These are phyloP conservation scores for Pristionchus pacificus DNA, from an alignment of 1,140 invertebrate species.

Conservation along the genomic window DNA sequence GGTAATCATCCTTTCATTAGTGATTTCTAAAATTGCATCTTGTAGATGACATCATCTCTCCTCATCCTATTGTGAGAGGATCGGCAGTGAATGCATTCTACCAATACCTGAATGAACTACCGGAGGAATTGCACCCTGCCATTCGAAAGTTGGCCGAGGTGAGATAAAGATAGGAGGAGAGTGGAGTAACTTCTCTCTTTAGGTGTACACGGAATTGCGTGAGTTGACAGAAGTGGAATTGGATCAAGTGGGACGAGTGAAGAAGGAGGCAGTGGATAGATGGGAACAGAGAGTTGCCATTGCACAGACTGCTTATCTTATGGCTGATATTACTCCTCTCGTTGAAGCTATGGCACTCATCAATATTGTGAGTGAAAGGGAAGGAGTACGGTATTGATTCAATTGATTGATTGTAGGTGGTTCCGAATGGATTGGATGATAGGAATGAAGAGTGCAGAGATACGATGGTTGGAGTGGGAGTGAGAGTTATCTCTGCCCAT, in stretches of 20 bases:
- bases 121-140: not conserved
- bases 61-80: no score
- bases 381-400: no score
- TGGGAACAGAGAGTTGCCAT: conserved; percentile 18
- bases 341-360: conserved; percentile 18
- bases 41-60: no score
- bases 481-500: conserved; percentile 81
- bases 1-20: no score
- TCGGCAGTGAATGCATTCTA: no score
- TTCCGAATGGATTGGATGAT: conserved; percentile 80
- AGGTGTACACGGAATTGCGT: conserved; percentile 18
- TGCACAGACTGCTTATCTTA: not conserved
- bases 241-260: conserved; percentile 30
- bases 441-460: conserved; percentile 74
- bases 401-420: conserved; percentile 60
- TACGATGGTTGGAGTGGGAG: conserved; percentile 87
- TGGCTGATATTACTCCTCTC: not conserved
- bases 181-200: not conserved
- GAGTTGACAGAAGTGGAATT: conserved; percentile 17
- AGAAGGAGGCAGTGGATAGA: conserved; percentile 25
- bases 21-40: no score
- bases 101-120: no score
- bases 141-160: not conserved
- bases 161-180: not conserved
- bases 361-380: conserved; percentile 5